Conservation (phyloP, 2,797 vertebrate genomes). For the Tachyglossus aculeatus region DNA sequence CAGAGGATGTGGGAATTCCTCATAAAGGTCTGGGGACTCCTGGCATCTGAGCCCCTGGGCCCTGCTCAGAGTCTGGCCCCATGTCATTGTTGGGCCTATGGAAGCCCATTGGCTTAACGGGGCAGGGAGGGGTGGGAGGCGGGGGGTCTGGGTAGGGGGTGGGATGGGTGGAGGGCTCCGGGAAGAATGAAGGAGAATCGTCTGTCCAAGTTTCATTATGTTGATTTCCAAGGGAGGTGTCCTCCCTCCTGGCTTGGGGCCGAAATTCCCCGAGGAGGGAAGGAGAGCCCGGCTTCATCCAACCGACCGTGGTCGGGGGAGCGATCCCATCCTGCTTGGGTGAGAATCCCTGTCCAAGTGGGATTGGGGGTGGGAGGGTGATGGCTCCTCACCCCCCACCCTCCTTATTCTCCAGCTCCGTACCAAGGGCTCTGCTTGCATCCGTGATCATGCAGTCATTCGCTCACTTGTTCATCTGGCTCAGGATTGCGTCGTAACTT, state of each 20-base stretch:
- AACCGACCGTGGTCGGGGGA: too few species aligned
- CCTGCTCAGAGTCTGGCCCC: too few species aligned
- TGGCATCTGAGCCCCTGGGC: too few species aligned
- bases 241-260: slow-evolving; percentile 49
- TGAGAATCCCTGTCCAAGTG: too few species aligned
- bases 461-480: too few species aligned
- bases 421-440: slow-evolving; percentile 63
- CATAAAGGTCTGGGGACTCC: too few species aligned
- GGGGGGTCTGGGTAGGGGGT: not conserved
- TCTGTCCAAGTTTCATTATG: slow-evolving; percentile 28
- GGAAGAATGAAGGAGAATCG: slow-evolving; percentile 42
- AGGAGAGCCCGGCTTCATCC: too few species aligned
- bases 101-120: not conserved
- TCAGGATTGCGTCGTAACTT: slow-evolving; percentile 66
- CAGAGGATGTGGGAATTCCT: too few species aligned
- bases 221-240: slow-evolving; percentile 45
- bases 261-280: too few species aligned
- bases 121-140: not conserved
- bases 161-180: slow-evolving; percentile 22
- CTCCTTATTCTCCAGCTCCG: slow-evolving; percentile 43
- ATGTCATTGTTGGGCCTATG: not conserved
- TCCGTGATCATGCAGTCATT: slow-evolving; percentile 59
- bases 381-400: slow-evolving; percentile 7
- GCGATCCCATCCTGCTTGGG: too few species aligned
- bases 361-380: slow-evolving; percentile 48